These are phyloP conservation scores for Laticauda laticaudata DNA, from an alignment of 2,113 vertebrate species.

Conservation along the genomic window DNA sequence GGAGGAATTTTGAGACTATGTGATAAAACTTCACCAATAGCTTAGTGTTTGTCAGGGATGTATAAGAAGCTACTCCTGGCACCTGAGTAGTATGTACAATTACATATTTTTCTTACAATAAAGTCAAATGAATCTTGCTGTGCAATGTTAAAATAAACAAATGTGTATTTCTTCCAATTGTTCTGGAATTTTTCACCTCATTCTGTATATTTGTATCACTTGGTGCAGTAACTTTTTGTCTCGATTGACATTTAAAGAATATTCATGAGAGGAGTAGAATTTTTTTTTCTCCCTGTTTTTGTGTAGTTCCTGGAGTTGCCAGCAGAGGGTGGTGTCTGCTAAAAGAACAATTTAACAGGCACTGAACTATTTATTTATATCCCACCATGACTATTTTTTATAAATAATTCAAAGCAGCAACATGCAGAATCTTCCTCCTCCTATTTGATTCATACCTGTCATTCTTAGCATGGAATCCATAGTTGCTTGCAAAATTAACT, in stretches of 20 bases:
- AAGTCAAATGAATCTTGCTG: neutral
- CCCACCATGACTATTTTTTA: neutral
- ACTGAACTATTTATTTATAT: neutral
- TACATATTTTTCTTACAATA: neutral
- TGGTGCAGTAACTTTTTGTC: neutral
- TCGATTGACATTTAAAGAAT: neutral
- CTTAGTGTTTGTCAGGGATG: neutral
- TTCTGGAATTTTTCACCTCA: neutral
- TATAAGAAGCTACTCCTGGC: neutral
- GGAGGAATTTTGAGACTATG: accelerated
- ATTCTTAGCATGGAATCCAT: neutral
- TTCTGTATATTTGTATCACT: neutral
- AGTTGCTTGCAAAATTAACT: neutral
- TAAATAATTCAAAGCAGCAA: neutral
- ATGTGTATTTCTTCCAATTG: neutral
- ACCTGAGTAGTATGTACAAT: neutral
- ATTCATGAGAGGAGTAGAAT: accelerated
- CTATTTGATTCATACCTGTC: neutral
- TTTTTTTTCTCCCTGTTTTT: neutral
- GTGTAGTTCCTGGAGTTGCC: neutral
- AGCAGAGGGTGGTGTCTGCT: constrained; percentile 49
- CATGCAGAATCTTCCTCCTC: neutral
- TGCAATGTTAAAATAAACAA: neutral
- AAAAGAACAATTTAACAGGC: neutral
- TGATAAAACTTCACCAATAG: neutral